phyloP scores from a whole-genome alignment of 1,140 invertebrate genomes.

The Hormaphis cornu region DNA sequence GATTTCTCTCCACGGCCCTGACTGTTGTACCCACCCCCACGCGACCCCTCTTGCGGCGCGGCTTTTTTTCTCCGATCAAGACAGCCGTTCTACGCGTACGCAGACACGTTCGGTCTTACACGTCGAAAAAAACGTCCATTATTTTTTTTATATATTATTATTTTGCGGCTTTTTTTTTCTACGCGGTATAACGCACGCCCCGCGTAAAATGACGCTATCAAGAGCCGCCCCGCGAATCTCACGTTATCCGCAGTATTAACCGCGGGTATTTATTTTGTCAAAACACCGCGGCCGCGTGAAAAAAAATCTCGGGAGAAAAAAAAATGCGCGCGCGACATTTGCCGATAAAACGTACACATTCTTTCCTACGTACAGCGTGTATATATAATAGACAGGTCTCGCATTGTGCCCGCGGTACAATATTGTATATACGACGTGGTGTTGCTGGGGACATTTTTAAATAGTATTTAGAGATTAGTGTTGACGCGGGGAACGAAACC shows the following conservation, averaged over 20 bases:
- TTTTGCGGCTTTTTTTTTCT: too few relatives aligned
- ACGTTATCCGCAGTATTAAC: neutral
- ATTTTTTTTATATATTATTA: too few relatives aligned
- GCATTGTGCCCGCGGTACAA: neutral
- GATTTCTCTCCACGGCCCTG: too few relatives aligned
- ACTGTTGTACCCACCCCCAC: too few relatives aligned
- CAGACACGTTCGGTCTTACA: too few relatives aligned
- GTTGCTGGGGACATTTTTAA: constrained; percentile 31
- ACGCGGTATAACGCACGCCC: too few relatives aligned
- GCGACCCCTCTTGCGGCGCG: too few relatives aligned
- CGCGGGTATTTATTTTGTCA: constrained; percentile 22
- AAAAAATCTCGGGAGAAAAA: neutral
- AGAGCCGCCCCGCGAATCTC: neutral
- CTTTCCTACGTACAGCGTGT: too few relatives aligned
- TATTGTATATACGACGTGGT: neutral
- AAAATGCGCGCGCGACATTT: neutral
- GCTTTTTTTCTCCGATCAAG: too few relatives aligned
- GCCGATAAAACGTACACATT: neutral
- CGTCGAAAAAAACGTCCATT: too few relatives aligned
- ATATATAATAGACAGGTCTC: neutral
- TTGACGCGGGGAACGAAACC: constrained; percentile 28
- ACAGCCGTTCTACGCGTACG: too few relatives aligned
- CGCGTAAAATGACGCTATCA: constrained; percentile 25
- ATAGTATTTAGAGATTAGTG: constrained; percentile 32
- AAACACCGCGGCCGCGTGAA: neutral